phyloP scores from a whole-genome alignment of 2,888 invertebrate genomes.

The Pollenia labialis region DNA sequence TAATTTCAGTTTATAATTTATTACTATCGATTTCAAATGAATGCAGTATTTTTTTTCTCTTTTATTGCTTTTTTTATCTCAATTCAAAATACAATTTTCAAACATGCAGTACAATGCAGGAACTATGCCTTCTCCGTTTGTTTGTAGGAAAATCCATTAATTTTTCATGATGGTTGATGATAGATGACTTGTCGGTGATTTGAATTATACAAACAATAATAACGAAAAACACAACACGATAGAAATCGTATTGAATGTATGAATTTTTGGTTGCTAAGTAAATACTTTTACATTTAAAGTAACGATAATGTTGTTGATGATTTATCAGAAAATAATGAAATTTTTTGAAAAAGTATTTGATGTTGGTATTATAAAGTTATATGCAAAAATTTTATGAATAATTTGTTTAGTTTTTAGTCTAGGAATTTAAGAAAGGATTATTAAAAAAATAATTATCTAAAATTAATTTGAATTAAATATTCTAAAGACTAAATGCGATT shows the following conservation, averaged over 20 bases:
- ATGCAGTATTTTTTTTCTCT: conserved; percentile 39
- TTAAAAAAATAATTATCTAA: no score
- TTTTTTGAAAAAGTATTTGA: no score
- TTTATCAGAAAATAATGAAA: no score
- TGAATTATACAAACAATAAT: conserved; percentile 38
- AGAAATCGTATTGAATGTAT: conserved; percentile 23
- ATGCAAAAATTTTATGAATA: no score
- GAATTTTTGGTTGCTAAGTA: not conserved
- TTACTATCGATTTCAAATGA: conserved; percentile 55
- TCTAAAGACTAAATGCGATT: no score
- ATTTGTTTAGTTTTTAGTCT: no score
- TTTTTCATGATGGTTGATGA: conserved; percentile 65
- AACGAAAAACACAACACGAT: conserved; percentile 9
- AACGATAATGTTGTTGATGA: no score
- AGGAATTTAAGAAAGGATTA: no score
- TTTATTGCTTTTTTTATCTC: conserved; percentile 22
- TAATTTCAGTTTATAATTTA: conserved; percentile 66
- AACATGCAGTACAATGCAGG: conserved; percentile 12
- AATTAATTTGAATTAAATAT: no score
- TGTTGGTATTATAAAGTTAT: no score
- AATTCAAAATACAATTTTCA: not conserved
- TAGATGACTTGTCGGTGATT: conserved; percentile 69
- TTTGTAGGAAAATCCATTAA: conserved; percentile 55
- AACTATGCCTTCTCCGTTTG: conserved; percentile 23
- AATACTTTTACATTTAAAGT: not conserved